Percentiles rank a stretch among this genome's conserved stretches.
phyloP scores from a whole-genome alignment of 1,140 invertebrate species.

The Elysia chlorotica region DNA sequence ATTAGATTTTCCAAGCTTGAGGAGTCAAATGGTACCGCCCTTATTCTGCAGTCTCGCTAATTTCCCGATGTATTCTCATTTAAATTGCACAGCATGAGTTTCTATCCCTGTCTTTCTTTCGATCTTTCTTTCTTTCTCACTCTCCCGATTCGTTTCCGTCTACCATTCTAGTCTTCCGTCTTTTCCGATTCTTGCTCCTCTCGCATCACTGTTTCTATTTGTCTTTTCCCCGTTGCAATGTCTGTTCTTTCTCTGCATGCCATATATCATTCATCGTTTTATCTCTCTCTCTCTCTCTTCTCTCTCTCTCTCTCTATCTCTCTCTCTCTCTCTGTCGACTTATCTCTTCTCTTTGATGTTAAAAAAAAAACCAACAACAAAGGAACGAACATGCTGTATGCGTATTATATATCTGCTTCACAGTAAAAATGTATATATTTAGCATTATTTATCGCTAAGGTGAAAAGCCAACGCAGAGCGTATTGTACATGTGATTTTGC shows the following conservation, averaged over 20 bases:
- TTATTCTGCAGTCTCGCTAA: no score
- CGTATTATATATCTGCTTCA: not conserved
- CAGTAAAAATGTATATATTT: not conserved
- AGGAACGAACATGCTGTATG: not conserved
- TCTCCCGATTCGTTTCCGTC: not conserved
- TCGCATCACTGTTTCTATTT: not conserved
- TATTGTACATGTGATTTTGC: no score
- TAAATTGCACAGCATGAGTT: no score
- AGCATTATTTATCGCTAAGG: no score
- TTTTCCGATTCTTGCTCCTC: not conserved
- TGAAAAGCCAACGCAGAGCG: not conserved
- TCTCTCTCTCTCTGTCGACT: not conserved
- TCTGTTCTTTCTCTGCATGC: not conserved
- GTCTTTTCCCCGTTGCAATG: not conserved
- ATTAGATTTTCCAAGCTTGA: no score
- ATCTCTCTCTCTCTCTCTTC: not conserved
- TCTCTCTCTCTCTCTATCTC: no score
- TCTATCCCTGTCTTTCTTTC: no score
- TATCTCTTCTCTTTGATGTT: not conserved
- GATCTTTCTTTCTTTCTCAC: not conserved
- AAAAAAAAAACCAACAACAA: not conserved
- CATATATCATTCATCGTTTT: not conserved
- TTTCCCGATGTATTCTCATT: no score
- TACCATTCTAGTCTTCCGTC: not conserved
- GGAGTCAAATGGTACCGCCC: no score